These are phyloP conservation scores for Leptocoma aspasia DNA, from an alignment of 2,113 vertebrate genomes.

Conservation along the genomic window DNA sequence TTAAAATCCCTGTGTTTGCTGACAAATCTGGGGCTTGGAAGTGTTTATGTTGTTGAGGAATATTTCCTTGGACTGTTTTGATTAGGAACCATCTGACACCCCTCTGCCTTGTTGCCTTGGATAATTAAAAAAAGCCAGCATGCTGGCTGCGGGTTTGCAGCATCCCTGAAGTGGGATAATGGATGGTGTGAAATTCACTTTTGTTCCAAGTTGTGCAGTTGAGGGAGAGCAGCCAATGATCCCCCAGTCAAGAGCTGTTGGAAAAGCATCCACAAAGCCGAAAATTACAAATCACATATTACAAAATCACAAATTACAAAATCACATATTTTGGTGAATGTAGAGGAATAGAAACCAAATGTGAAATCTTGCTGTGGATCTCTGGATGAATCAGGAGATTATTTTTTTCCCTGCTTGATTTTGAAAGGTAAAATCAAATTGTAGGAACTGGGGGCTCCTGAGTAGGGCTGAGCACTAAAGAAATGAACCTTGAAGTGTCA, in stretches of 20 bases:
- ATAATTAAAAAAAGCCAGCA: neutral
- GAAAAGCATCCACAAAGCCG: rapidly evolving
- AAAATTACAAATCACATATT: neutral
- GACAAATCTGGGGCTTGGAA: neutral
- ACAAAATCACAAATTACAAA: neutral
- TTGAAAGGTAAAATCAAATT: neutral
- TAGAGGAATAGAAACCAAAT: neutral
- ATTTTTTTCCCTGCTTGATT: neutral
- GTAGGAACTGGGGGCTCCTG: neutral
- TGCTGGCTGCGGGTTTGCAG: neutral
- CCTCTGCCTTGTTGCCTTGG: neutral
- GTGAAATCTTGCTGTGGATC: neutral
- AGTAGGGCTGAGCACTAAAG: neutral
- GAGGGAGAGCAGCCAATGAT: neutral
- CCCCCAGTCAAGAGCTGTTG: rapidly evolving
- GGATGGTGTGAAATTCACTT: neutral
- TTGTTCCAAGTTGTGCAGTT: neutral
- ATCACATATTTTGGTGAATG: neutral
- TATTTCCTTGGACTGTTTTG: neutral
- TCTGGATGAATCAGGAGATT: neutral
- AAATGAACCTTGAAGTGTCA: neutral
- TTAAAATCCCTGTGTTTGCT: neutral
- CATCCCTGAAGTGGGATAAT: neutral
- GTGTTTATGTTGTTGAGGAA: neutral
- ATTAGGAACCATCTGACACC: neutral